These are phyloP conservation scores for Phyllostomus hastatus DNA, from an alignment of 2,113 vertebrate species.

Conservation along the genomic window DNA sequence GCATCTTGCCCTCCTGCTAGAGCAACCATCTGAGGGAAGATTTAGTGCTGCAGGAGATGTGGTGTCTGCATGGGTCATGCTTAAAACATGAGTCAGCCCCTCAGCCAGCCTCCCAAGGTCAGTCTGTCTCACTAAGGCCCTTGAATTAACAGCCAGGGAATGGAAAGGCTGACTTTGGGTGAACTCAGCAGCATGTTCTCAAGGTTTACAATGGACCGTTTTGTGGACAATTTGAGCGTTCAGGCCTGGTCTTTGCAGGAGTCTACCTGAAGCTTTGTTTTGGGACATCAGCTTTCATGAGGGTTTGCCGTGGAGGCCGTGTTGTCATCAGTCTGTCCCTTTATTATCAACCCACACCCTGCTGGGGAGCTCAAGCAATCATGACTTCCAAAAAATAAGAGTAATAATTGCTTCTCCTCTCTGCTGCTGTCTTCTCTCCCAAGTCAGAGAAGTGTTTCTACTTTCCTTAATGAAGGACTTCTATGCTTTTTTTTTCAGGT, in stretches of 20 bases:
- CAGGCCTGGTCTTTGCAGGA: neutral
- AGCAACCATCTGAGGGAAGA: constrained; percentile 77
- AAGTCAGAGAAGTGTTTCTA: neutral
- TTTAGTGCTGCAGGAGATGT: constrained; percentile 62
- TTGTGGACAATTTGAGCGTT: constrained; percentile 38
- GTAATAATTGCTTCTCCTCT: neutral
- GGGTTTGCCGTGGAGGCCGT: neutral
- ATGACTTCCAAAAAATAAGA: neutral
- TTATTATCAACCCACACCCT: neutral
- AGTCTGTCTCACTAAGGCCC: constrained; percentile 53
- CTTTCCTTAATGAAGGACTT: neutral
- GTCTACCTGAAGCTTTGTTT: neutral
- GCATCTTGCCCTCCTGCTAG: constrained; percentile 68
- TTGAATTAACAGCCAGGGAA: constrained; percentile 57
- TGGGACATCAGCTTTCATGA: neutral
- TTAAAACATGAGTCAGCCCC: constrained; percentile 68
- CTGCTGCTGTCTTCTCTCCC: neutral
- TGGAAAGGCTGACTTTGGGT: constrained; percentile 44
- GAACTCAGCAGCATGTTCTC: constrained; percentile 62
- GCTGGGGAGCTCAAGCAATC: neutral
- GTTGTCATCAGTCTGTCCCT: neutral
- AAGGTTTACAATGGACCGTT: constrained; percentile 53
- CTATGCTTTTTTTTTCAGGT: neutral
- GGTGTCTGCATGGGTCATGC: constrained; percentile 66
- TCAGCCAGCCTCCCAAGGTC: constrained; percentile 70